Percentiles rank a stretch among this genome's conserved stretches.
phyloP scores from a whole-genome alignment of 2,888 invertebrate genomes.

The Ferrisia virgata region DNA sequence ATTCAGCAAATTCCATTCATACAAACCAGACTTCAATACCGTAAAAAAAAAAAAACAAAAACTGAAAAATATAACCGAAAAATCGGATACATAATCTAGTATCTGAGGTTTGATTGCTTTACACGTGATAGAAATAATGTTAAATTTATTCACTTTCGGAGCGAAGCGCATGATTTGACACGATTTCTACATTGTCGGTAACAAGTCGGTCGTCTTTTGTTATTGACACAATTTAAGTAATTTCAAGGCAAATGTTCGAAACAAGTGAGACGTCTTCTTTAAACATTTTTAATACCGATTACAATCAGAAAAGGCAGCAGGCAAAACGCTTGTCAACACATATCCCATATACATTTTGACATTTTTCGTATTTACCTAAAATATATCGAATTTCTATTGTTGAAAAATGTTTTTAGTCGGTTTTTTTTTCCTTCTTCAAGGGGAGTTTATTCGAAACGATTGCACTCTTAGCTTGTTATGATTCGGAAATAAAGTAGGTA shows the following conservation, averaged over 20 bases:
- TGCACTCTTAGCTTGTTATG: neutral
- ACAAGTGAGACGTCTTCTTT: neutral
- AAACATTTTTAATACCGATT: constrained; percentile 6
- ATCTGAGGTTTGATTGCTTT: too few relatives aligned
- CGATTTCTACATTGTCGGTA: constrained; percentile 5
- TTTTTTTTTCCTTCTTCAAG: neutral
- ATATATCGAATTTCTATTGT: constrained; percentile 22
- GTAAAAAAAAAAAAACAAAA: too few relatives aligned
- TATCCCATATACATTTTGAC: constrained; percentile 2
- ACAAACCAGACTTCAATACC: too few relatives aligned
- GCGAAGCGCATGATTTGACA: neutral
- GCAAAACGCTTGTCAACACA: constrained; percentile 25
- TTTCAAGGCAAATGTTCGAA: neutral
- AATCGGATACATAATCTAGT: too few relatives aligned
- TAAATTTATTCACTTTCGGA: neutral
- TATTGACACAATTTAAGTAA: constrained; percentile 24
- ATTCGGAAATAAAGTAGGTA: neutral
- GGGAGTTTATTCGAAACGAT: neutral
- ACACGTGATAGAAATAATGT: too few relatives aligned
- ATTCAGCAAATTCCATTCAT: too few relatives aligned
- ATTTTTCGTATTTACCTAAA: constrained; percentile 22
- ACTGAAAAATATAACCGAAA: too few relatives aligned
- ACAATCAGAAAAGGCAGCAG: constrained; percentile 1
- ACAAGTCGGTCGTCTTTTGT: neutral
- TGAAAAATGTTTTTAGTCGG: neutral